These are phyloP conservation scores for Zaprionus nigranus DNA, from an alignment of 1,140 invertebrate species.

Conservation along the genomic window DNA sequence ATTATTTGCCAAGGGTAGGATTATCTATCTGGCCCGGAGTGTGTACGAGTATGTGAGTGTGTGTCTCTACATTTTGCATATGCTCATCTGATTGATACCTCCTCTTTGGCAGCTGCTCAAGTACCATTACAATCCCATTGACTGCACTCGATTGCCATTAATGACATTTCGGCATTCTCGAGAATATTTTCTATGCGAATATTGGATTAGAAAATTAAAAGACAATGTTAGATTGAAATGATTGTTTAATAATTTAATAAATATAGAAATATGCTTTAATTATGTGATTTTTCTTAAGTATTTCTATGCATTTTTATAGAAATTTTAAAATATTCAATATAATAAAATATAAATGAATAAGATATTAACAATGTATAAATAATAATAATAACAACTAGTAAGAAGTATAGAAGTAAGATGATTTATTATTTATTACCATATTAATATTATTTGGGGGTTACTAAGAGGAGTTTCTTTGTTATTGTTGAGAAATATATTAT, in stretches of 20 bases:
- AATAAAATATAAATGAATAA: too few relatives aligned
- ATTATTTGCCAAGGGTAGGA: constrained; percentile 41
- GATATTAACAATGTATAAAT: too few relatives aligned
- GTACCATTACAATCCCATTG: not conserved
- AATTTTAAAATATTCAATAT: too few relatives aligned
- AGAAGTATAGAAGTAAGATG: too few relatives aligned
- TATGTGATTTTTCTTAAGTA: not conserved
- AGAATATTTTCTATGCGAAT: not conserved
- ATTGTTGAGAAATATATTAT: too few relatives aligned
- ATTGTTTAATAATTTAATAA: not conserved
- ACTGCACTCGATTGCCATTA: not conserved
- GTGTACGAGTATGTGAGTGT: constrained; percentile 38
- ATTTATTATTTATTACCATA: too few relatives aligned
- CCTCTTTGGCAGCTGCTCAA: constrained; percentile 55
- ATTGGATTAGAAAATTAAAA: not conserved
- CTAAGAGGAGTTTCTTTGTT: too few relatives aligned
- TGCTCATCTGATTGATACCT: constrained; percentile 37
- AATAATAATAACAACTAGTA: too few relatives aligned
- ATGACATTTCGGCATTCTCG: not conserved
- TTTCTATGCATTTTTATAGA: not conserved
- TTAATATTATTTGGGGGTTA: too few relatives aligned
- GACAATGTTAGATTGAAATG: not conserved
- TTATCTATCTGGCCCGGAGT: constrained; percentile 30
- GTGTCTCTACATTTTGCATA: constrained; percentile 40
- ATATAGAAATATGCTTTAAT: not conserved